Evolutionary conservation across 2,888 invertebrate species (phyloP), one percentile per base, ranked within the genome.

Genomic region (Drosophila paranaensis): DNA sequence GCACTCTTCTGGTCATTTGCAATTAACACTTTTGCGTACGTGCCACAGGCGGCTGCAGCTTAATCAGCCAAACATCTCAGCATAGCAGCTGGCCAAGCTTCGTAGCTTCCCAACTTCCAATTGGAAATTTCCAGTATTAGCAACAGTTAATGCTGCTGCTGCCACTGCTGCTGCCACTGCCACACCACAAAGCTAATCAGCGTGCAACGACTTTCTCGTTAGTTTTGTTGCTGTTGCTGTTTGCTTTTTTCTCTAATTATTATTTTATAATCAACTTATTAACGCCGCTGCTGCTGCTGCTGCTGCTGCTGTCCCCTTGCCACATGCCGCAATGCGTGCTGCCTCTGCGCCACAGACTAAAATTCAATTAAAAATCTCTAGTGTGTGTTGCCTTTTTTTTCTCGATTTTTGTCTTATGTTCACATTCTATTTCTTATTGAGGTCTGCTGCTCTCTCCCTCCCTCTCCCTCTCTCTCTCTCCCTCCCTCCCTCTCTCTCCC

Each of bases 11-110:
- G 75, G 81, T 83, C 84, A 89, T 89, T 87, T 79, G 90, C 90
- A 90, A 86, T 90, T 90, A 88, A 86, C 88, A 88, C 79, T 89
- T 89, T 79, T 77, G 88, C 78, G 90, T 89, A 90, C 90, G 90
- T 90, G 87, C 90, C 74, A 74, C 90, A 74, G 64, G 63, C 51
- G 54, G 53, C 37, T 64, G 76, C 72, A 65, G 77, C 77, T 65
- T 76, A 72, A 77, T 77, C 77, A 77, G 64, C 65, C 62, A 37
- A 46, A 48, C 27, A 11, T 37, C 20, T n/a, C n/a, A 39, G 25
- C 53, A 39, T n/a, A n/a, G 39, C 43, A 42, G 58, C 40, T 53
- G 35, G 33, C 33, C 33, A 56, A 56, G 62, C 63, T 71, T 57
- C 45, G 30, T 51, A 58, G 63, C n/a, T 63, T 71, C 58, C 33